Base-by-base conservation (phyloP, 23 tunicate genomes). In the Trididemnum clinides region DNA sequence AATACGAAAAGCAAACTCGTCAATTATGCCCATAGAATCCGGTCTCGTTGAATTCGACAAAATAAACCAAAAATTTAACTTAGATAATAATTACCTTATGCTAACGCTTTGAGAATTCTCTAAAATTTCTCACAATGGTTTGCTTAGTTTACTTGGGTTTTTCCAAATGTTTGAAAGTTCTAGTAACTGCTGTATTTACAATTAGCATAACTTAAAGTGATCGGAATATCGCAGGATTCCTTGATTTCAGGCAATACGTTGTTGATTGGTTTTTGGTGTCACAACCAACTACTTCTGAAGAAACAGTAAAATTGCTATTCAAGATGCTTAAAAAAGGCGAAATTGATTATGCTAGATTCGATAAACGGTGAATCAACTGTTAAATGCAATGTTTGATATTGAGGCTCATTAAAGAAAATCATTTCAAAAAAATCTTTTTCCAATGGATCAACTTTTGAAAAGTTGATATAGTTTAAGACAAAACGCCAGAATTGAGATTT, bases 171-270 rank as follows among this genome's bases (percentile, higher is more conserved):
- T 77, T 87, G 5, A 87, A 84, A n/a, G 38, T 92, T 66, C 89
- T 86, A 4, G 39, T 92, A 35, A 76, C 97, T 1, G 64, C 74
- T 30, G 66, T 75, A 12, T 36, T 92, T 15, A 34, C 83, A 87
- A 86, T 88, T n/a, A 38, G 88, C 64, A 88, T 92, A 78, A n/a
- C 69, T 33, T 39, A 82, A 64, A 86, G 87, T 86, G 96, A 91
- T 37, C 71, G 91, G 34, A 64, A 75, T 49, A 37, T 59, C 18
- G 34, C 71, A 77, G 91, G 96, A 1, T 39, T 39, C 21, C 74
- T 91, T 73, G 91, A 86, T 64, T 91, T 91, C 39, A 29, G 91
- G 0, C 88, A 91, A 82, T 91, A 91, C 75, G 90, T 91, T 10
- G 87, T 91, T 62, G 96, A 91, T 32, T 26, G 87, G 72, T 91